Base-by-base conservation (phyloP, 1,140 invertebrate species). In the Bombus confusus region DNA sequence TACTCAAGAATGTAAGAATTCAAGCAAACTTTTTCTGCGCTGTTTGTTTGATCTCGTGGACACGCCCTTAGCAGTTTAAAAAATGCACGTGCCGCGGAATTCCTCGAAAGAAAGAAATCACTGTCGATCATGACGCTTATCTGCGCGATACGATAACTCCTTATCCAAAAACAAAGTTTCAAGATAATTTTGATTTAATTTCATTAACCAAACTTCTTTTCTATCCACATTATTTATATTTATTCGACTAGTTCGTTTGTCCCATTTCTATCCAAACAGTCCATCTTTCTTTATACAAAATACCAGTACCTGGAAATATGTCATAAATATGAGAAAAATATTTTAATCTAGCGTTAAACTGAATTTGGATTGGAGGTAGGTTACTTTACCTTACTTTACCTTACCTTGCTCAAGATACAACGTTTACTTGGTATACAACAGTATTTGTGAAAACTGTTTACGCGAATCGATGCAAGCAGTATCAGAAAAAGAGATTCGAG, bases 381-480 rank as follows among this genome's bases (percentile, higher is more conserved):
- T 59, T 57, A 9, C 57, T 57, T 13, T 18, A 47, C 43, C 6
- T 18, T 18, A 47, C 43, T 5, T 18, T 18, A 22, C 47, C 47
- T 22, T 52, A 22, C 47, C 47, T 52, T 52, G 22, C 47, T 1
- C 47, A 52, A 52, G 47, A 12, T 15, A 15, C 15, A 68, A 68
- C 22, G 10, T 78, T 68, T 68, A 37, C 25, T 22, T 41, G 52
- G 52, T 43, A 15, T 82, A 22, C 3, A n/a, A 43, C 37, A 76
- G 76, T 25, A 62, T 64, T 43, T 59, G 37, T 75, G 5, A 41
- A 78, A 83, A 83, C 15, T n/a, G 22, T 34, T 68, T 13, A 18
- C 52, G 64, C 71, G 34, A 68, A 84, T 86, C 71, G 52, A 75
- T 59, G 71, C 80, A 88, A 52, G 47, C 80, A 80, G 18, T 68